Percentiles rank a stretch among this genome's conserved stretches.
Evolutionary conservation across 2,113 vertebrate genomes (phyloP).

Genomic region (Apodemus speciosus): DNA sequence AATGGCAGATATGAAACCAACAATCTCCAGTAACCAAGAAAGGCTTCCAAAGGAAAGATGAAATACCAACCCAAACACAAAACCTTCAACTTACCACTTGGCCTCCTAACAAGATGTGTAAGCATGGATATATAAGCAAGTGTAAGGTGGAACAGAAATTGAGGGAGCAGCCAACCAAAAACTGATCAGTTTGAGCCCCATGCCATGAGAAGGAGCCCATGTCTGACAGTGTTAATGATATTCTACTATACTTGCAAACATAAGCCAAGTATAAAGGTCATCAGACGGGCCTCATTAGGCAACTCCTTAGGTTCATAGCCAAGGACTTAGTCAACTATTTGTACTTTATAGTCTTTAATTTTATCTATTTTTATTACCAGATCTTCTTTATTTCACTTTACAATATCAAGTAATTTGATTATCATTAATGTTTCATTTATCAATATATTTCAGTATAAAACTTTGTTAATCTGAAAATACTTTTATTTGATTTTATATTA

Average conservation of each 20-base stretch:
- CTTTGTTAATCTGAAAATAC: background rate
- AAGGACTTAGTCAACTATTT: background rate
- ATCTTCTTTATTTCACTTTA: background rate
- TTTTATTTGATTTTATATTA: background rate
- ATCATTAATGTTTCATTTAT: background rate
- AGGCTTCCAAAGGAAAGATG: background rate
- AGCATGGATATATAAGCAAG: too few species aligned
- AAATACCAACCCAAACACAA: background rate
- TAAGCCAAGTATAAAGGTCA: background rate
- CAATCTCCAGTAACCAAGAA: background rate
- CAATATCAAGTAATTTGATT: background rate
- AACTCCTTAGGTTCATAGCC: background rate
- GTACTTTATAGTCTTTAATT: background rate
- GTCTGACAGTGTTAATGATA: background rate
- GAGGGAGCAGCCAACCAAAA: background rate
- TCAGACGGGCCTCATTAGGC: background rate
- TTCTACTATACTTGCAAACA: background rate
- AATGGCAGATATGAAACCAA: background rate
- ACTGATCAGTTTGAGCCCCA: background rate
- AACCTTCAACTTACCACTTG: background rate
- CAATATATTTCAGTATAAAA: background rate
- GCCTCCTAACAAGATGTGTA: background rate
- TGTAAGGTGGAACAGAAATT: background rate
- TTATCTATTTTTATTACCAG: background rate
- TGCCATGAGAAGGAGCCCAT: background rate